Base-by-base conservation (phyloP, 2,113 vertebrate species). In the Gila orcuttii region DNA sequence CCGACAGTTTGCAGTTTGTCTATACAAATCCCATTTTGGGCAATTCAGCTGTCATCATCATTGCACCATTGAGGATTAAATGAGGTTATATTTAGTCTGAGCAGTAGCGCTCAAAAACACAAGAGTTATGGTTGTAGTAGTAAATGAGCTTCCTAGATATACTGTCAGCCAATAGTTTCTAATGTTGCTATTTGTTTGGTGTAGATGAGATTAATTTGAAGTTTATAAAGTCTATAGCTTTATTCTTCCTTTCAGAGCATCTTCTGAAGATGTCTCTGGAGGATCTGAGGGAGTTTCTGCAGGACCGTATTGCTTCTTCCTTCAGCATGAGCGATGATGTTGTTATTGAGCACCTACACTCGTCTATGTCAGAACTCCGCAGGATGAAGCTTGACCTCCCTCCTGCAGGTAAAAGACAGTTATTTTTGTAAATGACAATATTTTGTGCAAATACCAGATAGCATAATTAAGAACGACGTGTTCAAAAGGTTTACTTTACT, bases 281-380 rank as follows among this genome's bases (percentile, higher is more conserved):
- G 90, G 96, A 97, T 50, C 91, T 97, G 73, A 92, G 95, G 86
- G 96, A 97, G 86, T 97, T 97, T 74, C 94, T 97, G 69, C 96
- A 97, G 92, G 96, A 96, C 90, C 92, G 92, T 78, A 94, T 94
- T 52, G 91, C 94, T 0, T 89, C 87, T 39, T 96, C 96, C n/a
- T 93, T 95, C 90, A 90, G 92, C 81, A 92, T 94, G 0, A 94
- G 94, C 19, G 96, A 97, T 0, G 95, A 97, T 23, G 57, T 83
- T 0, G 95, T 96, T 71, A 90, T 96, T 0, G 96, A 97, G 80
- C 95, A 97, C 25, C 90, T 97, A 57, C 96, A 96, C 89, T 86
- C 89, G 0, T 93, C 94, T 0, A 95, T 96, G 96, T 86, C 91
- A 0, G 96, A 97, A 62, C 94, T 97, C 8, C 94, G 94, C 76